Conservation (phyloP, 2,797 vertebrate genomes). For the Clamator glandarius region DNA sequence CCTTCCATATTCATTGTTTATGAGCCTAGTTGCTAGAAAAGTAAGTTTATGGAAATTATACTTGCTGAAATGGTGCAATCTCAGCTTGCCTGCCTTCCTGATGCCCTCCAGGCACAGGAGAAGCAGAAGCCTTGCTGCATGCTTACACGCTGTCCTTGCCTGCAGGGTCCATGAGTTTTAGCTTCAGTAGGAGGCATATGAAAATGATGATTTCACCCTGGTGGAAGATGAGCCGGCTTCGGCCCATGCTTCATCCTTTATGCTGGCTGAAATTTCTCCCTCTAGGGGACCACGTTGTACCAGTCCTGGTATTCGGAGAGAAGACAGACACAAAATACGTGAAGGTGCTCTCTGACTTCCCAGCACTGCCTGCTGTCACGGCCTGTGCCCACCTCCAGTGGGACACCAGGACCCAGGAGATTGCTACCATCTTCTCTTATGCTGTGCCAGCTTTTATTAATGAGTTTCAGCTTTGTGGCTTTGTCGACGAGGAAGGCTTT, state of each 20-base stretch:
- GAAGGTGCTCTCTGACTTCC: conserved; percentile 80
- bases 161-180: background rate
- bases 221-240: background rate
- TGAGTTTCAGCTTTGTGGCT: conserved; percentile 89
- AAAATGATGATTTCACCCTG: background rate
- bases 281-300: conserved; percentile 61
- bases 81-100: background rate
- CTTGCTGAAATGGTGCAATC: background rate
- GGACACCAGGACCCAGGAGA: conserved; percentile 73
- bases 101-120: background rate
- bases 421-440: conserved; percentile 87
- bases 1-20: background rate
- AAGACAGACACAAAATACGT: conserved; percentile 81
- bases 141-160: background rate
- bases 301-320: conserved; percentile 80
- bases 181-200: background rate
- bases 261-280: background rate
- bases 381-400: conserved; percentile 88
- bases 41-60: background rate
- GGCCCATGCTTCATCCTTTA: background rate
- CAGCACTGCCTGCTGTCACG: conserved; percentile 78
- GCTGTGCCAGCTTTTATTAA: conserved; percentile 84
- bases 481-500: conserved; percentile 72
- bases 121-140: background rate
- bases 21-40: background rate